Conservation (phyloP, 2,888 invertebrate species). For the Rhamnusium bicolor region DNA sequence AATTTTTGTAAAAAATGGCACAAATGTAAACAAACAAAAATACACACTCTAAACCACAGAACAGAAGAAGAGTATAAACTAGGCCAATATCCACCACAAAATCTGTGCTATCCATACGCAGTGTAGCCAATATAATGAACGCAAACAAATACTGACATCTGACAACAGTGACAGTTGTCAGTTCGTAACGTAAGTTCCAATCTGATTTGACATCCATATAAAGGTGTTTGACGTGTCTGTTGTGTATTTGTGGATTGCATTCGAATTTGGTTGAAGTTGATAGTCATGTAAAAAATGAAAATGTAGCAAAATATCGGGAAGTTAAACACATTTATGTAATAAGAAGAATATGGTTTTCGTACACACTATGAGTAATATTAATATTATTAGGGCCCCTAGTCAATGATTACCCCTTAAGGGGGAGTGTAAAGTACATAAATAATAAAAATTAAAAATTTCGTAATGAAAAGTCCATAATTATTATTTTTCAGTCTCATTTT, state of each 20-base stretch:
- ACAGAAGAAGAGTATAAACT: no score
- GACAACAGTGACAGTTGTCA: no score
- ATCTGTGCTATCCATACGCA: no score
- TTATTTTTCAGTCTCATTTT: slow-evolving; percentile 36
- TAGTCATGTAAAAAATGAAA: neutral
- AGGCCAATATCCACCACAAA: no score
- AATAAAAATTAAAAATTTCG: neutral
- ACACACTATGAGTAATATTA: slow-evolving; percentile 5
- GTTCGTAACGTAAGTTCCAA: neutral
- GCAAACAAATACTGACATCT: no score
- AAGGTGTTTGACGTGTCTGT: slow-evolving; percentile 7
- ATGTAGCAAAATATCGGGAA: neutral
- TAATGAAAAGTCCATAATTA: neutral
- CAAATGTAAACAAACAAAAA: no score
- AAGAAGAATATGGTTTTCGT: neutral
- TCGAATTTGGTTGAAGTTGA: neutral
- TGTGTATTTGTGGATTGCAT: neutral
- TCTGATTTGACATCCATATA: neutral
- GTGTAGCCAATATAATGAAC: no score
- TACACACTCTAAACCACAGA: no score
- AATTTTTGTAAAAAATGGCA: no score
- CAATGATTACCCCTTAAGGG: neutral
- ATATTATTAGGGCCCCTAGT: neutral
- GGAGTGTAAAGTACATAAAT: slow-evolving; percentile 8
- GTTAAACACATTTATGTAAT: neutral